Percentiles rank a stretch among this genome's conserved stretches.
Evolutionary conservation across 2,888 invertebrate genomes (phyloP).

Genomic region (Erebia palarica): DNA sequence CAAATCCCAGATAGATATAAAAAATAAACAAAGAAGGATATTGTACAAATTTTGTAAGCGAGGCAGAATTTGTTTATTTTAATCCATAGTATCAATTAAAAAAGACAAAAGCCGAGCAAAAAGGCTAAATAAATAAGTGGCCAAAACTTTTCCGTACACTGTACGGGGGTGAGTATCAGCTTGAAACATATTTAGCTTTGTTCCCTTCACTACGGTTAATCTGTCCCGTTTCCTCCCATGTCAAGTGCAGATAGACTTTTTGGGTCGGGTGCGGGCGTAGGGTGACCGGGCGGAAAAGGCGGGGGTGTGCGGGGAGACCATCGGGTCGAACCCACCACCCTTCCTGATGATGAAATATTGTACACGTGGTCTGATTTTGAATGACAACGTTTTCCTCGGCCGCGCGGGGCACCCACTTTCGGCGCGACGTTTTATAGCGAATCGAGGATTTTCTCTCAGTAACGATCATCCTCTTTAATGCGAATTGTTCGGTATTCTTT

Average conservation of each 20-base stretch:
- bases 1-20: no score
- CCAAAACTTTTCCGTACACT: constrained; percentile 60
- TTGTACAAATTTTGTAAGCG: neutral
- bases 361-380: constrained; percentile 88
- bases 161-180: constrained; percentile 72
- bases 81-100: constrained; percentile 22
- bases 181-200: constrained; percentile 82
- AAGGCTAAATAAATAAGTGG: constrained; percentile 40
- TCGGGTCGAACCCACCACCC: constrained; percentile 47
- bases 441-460: constrained; percentile 68
- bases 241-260: constrained; percentile 83
- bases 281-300: constrained; percentile 41
- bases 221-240: constrained; percentile 82
- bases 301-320: constrained; percentile 48
- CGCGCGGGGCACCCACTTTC: constrained; percentile 65
- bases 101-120: constrained; percentile 20
- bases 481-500: constrained; percentile 39
- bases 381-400: constrained; percentile 85
- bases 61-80: neutral
- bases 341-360: constrained; percentile 87
- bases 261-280: constrained; percentile 64
- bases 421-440: constrained; percentile 74
- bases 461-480: constrained; percentile 61
- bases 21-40: neutral
- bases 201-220: constrained; percentile 82